Evolutionary conservation across 2,888 invertebrate species (phyloP).

Genomic region (Drosophila mimica): DNA sequence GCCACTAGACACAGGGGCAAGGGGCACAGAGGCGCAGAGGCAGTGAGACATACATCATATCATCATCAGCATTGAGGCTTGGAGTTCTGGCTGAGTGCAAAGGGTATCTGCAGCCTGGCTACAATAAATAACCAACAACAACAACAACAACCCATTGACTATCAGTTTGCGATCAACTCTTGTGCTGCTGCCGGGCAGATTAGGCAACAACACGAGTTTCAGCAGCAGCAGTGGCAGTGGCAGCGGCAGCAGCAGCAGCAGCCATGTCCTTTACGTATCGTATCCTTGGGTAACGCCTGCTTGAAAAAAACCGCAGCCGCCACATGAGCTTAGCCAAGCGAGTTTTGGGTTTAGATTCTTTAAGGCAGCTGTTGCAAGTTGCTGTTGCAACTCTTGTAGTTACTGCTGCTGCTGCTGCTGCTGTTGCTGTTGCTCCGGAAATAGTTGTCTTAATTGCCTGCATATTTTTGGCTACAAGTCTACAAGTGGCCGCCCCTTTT

Average conservation of each 20-base stretch:
- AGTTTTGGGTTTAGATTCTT: constrained; percentile 27
- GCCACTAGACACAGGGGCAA: constrained; percentile 9
- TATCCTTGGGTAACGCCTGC: constrained; percentile 54
- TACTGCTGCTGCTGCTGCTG: constrained; percentile 10
- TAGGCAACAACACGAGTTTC: constrained; percentile 38
- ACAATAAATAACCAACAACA: constrained; percentile 55
- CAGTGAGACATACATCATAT: constrained; percentile 54
- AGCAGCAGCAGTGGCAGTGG: constrained; percentile 17
- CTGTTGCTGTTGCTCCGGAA: constrained; percentile 25
- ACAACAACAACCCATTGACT: constrained; percentile 49
- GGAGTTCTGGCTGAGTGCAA: constrained; percentile 28
- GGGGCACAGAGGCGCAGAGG: background rate
- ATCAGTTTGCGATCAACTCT: constrained; percentile 69
- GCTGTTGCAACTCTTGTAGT: constrained; percentile 4
- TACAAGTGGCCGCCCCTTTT: constrained; percentile 10
- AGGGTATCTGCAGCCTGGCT: constrained; percentile 69
- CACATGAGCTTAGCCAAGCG: constrained; percentile 35
- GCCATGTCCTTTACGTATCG: constrained; percentile 45
- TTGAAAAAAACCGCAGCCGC: constrained; percentile 33
- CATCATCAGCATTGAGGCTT: constrained; percentile 29
- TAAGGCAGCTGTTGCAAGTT: constrained; percentile 43
- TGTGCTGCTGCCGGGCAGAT: constrained; percentile 53
- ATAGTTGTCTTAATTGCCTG: constrained; percentile 48
- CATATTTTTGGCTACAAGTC: constrained; percentile 45
- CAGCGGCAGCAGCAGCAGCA: constrained; percentile 19